A percentile compares a stretch with the other conserved stretches of the same genome.
phyloP scores from a whole-genome alignment of 1,140 invertebrate species.

The Meloidogyne exigua region DNA sequence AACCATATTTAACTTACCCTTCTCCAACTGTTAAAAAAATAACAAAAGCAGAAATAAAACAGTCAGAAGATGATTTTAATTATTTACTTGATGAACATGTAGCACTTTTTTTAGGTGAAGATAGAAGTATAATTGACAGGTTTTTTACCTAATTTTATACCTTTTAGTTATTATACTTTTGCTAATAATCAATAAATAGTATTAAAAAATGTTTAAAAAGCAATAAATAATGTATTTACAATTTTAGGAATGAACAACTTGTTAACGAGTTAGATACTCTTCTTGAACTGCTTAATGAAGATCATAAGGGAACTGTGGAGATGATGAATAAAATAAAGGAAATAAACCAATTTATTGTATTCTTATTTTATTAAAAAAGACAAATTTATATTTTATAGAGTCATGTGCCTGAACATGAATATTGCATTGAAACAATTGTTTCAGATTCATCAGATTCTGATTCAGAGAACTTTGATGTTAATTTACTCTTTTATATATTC shows the following conservation, averaged over 20 bases:
- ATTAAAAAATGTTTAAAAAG: no score
- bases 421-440: slow-evolving; percentile 29
- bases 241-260: neutral
- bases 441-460: slow-evolving; percentile 33
- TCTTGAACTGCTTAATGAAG: neutral
- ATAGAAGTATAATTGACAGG: neutral
- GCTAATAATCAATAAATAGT: no score
- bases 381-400: slow-evolving; percentile 12
- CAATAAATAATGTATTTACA: no score
- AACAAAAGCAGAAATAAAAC: slow-evolving; percentile 19
- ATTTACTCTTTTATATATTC: no score
- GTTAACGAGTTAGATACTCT: neutral
- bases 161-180: neutral
- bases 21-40: neutral
- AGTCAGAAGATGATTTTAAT: slow-evolving; percentile 23
- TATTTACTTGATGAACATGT: slow-evolving; percentile 19
- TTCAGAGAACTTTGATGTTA: neutral
- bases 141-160: no score
- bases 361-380: neutral
- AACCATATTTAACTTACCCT: slow-evolving; percentile 12
- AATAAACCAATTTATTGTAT: slow-evolving; percentile 23
- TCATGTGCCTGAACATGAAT: neutral
- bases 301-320: neutral
- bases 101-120: neutral
- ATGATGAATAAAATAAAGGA: slow-evolving; percentile 14